Conservation (phyloP, 2,797 vertebrate genomes). For the Poeciliopsis infans region DNA sequence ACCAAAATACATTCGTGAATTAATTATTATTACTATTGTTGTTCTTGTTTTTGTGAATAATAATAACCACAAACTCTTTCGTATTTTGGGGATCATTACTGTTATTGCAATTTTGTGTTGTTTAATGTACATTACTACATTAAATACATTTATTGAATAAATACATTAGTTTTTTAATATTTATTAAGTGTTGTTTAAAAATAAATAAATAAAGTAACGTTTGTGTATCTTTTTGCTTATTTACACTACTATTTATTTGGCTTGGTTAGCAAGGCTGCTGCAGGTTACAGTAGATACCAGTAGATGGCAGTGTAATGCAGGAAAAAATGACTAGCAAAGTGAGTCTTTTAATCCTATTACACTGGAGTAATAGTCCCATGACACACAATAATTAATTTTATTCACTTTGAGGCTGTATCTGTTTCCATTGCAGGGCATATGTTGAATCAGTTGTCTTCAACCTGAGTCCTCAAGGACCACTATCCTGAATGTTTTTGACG, state of each 20-base stretch:
- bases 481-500: too few relatives aligned
- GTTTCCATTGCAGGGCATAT: background rate
- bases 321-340: background rate
- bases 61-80: background rate
- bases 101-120: background rate
- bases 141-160: background rate
- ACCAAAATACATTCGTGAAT: background rate
- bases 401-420: background rate
- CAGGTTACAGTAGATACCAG: background rate
- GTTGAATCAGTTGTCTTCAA: too few relatives aligned
- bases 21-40: background rate
- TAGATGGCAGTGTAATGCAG: constrained; percentile 38
- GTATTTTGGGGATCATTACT: background rate
- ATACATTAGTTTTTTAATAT: background rate
- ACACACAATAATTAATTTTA: background rate
- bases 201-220: background rate
- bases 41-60: background rate
- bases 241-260: background rate
- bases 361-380: background rate
- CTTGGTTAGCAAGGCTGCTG: background rate
- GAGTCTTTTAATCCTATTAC: background rate
- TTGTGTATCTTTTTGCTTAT: background rate
- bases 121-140: too few relatives aligned
- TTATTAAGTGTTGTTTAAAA: background rate
- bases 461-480: too few relatives aligned